Conservation (phyloP, 2,113 vertebrate genomes). For the Oenanthe melanoleuca region DNA sequence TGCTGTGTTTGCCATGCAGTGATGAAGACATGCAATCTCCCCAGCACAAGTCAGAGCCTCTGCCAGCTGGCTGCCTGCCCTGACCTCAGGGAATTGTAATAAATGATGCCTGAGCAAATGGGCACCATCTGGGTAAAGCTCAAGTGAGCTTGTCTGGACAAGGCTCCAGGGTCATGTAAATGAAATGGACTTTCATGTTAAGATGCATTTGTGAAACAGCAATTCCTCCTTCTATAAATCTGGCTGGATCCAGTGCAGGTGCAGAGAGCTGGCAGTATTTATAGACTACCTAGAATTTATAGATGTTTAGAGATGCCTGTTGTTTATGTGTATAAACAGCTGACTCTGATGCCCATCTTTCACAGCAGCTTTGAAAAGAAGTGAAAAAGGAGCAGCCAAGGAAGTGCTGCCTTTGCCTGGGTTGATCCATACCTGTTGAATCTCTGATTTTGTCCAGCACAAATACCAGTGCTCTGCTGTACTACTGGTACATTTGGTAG, state of each 20-base stretch:
- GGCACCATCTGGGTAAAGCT: constrained; percentile 83
- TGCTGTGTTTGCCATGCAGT: constrained; percentile 23
- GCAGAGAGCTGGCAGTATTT: constrained; percentile 10
- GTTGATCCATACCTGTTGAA: neutral
- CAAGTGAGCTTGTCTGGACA: constrained; percentile 77
- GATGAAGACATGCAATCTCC: constrained; percentile 47
- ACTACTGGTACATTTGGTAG: neutral
- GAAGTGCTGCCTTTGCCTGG: neutral
- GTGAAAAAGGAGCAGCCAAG: neutral
- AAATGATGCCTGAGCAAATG: constrained; percentile 79
- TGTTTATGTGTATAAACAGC: neutral
- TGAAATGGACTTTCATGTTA: constrained; percentile 67
- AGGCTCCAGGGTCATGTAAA: constrained; percentile 75
- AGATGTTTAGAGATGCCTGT: neutral
- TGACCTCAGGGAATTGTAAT: constrained; percentile 68
- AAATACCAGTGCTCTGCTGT: neutral
- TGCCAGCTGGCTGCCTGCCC: constrained; percentile 73
- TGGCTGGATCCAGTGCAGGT: constrained; percentile 22
- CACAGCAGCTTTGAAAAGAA: neutral
- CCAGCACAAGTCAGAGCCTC: neutral
- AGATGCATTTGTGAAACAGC: constrained; percentile 56
- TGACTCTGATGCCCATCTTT: neutral
- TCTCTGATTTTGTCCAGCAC: neutral
- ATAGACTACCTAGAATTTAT: neutral
- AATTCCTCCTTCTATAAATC: neutral